Evolutionary conservation across 2,888 invertebrate species (phyloP).

Genomic region (Tineola bisselliella): DNA sequence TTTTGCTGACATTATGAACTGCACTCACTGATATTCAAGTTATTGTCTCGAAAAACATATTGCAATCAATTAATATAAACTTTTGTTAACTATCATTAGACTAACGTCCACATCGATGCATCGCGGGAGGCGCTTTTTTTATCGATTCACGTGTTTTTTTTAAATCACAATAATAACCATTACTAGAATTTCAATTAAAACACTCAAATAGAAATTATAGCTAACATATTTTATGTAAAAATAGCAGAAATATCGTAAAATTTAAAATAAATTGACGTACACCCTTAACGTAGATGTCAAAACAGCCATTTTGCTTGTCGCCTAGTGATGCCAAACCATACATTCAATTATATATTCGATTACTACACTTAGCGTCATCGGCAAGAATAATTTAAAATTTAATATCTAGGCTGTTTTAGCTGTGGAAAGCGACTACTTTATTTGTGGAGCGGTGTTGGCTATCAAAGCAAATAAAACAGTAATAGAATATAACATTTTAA

Average conservation of each 20-base stretch:
- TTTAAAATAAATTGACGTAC: neutral
- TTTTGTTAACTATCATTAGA: conserved; percentile 12
- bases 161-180: too few species aligned
- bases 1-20: conserved; percentile 18
- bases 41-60: conserved; percentile 16
- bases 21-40: neutral
- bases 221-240: neutral
- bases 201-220: neutral
- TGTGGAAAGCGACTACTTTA: too few species aligned
- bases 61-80: conserved; percentile 23
- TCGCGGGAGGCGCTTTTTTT: neutral
- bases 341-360: neutral
- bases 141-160: neutral
- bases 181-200: neutral
- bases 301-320: conserved; percentile 24
- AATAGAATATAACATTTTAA: too few species aligned
- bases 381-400: too few species aligned
- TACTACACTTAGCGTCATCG: neutral
- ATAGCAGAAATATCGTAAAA: neutral
- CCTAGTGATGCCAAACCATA: neutral
- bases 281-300: conserved; percentile 41
- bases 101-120: neutral
- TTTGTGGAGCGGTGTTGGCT: too few species aligned
- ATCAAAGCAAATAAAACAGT: too few species aligned
- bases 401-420: too few species aligned